phyloP scores from a whole-genome alignment of 2,797 vertebrate species.

The Columba guinea region DNA sequence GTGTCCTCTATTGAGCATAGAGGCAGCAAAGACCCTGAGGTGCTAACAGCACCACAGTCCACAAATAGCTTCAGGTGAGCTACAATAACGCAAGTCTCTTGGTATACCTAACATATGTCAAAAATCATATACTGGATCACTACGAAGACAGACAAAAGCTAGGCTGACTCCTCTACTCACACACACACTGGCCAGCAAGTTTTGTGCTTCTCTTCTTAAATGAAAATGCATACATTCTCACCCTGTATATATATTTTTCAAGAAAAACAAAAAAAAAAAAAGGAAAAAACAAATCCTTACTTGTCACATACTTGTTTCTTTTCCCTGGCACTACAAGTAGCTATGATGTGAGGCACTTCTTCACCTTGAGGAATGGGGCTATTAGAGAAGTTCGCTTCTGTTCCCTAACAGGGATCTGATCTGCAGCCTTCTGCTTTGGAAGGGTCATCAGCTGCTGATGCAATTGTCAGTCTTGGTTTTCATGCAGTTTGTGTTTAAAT shows the following conservation, averaged over 20 bases:
- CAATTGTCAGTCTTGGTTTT: no score
- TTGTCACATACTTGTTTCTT: neutral
- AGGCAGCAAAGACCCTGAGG: neutral
- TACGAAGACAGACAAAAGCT: neutral
- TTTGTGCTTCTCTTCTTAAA: neutral
- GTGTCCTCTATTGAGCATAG: neutral
- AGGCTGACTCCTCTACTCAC: neutral
- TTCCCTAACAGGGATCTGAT: no score
- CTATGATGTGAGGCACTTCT: neutral
- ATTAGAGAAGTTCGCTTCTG: neutral
- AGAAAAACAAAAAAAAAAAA: neutral
- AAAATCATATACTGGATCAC: neutral
- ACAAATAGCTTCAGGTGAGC: neutral
- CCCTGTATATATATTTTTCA: neutral
- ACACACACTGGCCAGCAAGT: neutral
- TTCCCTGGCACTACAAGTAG: neutral
- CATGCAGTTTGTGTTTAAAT: neutral
- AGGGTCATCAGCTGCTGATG: no score
- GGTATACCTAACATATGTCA: fast-evolving
- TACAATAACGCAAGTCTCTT: neutral
- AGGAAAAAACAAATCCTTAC: neutral
- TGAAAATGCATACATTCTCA: neutral
- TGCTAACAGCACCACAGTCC: neutral
- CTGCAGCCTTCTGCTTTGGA: no score
- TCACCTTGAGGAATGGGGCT: neutral